Conservation (phyloP, 2,113 vertebrate species). For the Prochilodus magdalenae region DNA sequence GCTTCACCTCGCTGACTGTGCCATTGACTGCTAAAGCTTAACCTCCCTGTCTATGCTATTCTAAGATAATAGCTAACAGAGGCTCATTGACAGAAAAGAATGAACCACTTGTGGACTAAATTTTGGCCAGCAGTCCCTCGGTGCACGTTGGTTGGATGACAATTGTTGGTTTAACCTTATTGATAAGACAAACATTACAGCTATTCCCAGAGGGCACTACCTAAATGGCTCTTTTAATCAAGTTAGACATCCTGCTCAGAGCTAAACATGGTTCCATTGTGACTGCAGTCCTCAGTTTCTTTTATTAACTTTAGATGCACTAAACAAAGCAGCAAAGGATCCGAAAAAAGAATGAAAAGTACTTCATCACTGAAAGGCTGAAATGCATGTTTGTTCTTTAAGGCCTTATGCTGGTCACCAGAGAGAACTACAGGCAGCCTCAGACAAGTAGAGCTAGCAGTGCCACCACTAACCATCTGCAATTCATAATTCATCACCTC, state of each 20-base stretch:
- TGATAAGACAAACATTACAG: slow-evolving; percentile 46
- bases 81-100: slow-evolving; percentile 51
- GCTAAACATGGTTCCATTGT: slow-evolving; percentile 32
- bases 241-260: slow-evolving; percentile 37
- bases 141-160: slow-evolving; percentile 41
- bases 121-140: slow-evolving; percentile 17
- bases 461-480: not conserved
- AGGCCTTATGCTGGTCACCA: not conserved
- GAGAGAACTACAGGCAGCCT: not conserved
- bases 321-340: slow-evolving; percentile 18
- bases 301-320: slow-evolving; percentile 16
- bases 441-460: not conserved
- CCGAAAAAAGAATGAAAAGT: not conserved
- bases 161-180: slow-evolving; percentile 40
- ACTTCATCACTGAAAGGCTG: not conserved
- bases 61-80: slow-evolving; percentile 52
- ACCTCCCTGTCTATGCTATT: slow-evolving; percentile 27
- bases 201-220: slow-evolving; percentile 26
- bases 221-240: slow-evolving; percentile 46
- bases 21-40: slow-evolving; percentile 31
- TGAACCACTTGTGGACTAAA: slow-evolving; percentile 35
- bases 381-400: slow-evolving; percentile 3
- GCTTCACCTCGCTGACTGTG: slow-evolving; percentile 31
- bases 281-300: not conserved
- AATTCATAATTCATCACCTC: slow-evolving; percentile 1